Base-by-base conservation (phyloP, 2,888 invertebrate species). In the Mythimna loreyi region DNA sequence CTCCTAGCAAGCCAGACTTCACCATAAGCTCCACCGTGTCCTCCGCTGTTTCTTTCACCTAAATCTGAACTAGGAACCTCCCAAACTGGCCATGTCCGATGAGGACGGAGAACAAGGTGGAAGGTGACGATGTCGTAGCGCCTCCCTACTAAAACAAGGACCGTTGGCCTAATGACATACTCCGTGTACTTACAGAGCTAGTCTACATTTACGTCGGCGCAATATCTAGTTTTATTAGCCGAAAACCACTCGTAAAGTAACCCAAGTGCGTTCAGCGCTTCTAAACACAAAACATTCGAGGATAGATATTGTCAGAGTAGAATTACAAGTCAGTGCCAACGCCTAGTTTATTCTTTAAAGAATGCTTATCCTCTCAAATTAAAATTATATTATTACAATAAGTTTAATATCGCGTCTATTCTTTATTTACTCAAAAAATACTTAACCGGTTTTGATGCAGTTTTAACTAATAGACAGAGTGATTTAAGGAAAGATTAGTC, bases 231-330 rank as follows among this genome's bases (percentile, higher is more conserved):
- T 58, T 30, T 67, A 50, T 25, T 43, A 43, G 19, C 19, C 16
- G 23, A 60, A 63, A 66, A 49, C 21, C 19, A 36, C 23, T 67
- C 50, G 30, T 49, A 33, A 60, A 52, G 50, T 13, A 43, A 30
- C 57, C 49, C 23, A 67, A 57, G 49, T 28, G 67, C n/a, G 28
- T 49, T 30, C 49, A 45, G 25, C 19, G 33, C 58, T 50, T 59
- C n/a, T 43, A 50, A 50, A 33, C 19, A 60, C 25, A 25, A 67
- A 68, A 67, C 30, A 43, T 28, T 66, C 21, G 21, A 36, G 45
- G 33, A n/a, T 52, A 33, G 33, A 33, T 36, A 61, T 61, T 47
- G 45, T 55, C 11, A 19, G 2, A 49, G 69, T 62, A 62, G 49
- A 63, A 62, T 61, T 33, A 43, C 7, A 55, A 30, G 8, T 33